phyloP scores from a whole-genome alignment of 2,113 vertebrate species.

The Polyodon spathula region DNA sequence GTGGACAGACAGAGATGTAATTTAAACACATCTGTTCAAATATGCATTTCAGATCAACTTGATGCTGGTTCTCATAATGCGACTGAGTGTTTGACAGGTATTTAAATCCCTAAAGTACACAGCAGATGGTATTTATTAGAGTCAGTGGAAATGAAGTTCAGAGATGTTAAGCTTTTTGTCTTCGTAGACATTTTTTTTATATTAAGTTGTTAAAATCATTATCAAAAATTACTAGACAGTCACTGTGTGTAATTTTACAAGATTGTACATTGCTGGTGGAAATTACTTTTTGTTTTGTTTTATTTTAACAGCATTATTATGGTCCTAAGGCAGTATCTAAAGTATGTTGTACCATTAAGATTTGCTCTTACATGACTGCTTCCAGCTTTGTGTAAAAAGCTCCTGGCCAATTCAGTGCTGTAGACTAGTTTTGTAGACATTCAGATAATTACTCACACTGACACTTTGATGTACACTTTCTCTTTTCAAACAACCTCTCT shows the following conservation, averaged over 20 bases:
- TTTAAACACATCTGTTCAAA: conserved; percentile 89
- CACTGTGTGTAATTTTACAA: neutral
- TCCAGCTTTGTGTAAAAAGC: neutral
- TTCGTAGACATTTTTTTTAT: conserved; percentile 50
- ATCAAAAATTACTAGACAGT: too few relatives aligned
- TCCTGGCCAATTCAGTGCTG: neutral
- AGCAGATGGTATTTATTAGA: conserved; percentile 85
- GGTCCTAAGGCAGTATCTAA: neutral
- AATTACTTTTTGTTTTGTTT: too few relatives aligned
- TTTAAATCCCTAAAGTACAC: conserved; percentile 78
- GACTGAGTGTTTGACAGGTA: conserved; percentile 68
- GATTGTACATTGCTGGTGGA: neutral
- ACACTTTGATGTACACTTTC: neutral
- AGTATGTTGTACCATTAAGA: neutral
- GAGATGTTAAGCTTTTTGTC: conserved; percentile 67
- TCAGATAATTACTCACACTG: neutral
- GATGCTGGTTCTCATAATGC: conserved; percentile 62
- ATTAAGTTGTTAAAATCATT: too few relatives aligned
- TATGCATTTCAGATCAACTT: conserved; percentile 76
- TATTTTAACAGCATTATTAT: neutral
- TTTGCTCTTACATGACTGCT: neutral
- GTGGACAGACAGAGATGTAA: conserved; percentile 69
- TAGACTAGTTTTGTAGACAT: neutral
- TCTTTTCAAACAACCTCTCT: neutral
- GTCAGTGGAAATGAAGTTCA: conserved; percentile 71